Conservation (phyloP, 2,113 vertebrate species). For the Spilogale gracilis region DNA sequence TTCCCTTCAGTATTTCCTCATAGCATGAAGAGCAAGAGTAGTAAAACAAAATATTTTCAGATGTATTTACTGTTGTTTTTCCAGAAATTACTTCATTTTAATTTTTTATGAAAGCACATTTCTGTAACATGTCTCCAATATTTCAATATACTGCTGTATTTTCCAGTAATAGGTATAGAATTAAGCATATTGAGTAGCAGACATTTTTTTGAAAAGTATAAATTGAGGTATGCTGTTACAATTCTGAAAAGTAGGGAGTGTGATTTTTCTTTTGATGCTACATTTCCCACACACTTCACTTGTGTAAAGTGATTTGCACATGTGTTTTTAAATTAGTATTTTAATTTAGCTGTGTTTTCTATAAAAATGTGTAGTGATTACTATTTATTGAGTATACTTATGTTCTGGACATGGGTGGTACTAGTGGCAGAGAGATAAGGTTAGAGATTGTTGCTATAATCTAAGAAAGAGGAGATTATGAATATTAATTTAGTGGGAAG, state of each 20-base stretch:
- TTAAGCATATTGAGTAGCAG: neutral
- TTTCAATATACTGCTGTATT: conserved; percentile 23
- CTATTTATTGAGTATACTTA: conserved; percentile 38
- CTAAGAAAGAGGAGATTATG: neutral
- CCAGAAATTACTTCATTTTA: conserved; percentile 23
- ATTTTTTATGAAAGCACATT: conserved; percentile 26
- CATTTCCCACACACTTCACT: conserved; percentile 18
- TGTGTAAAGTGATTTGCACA: conserved; percentile 18
- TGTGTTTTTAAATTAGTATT: conserved; percentile 11
- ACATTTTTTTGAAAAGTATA: conserved; percentile 47
- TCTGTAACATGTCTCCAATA: neutral
- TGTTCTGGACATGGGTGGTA: neutral
- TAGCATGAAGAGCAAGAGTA: conserved; percentile 22
- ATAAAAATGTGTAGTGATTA: neutral
- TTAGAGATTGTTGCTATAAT: conserved; percentile 3
- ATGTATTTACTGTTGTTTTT: conserved; percentile 50
- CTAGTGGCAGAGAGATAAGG: neutral
- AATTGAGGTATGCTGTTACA: neutral
- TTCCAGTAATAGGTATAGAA: neutral
- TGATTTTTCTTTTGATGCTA: neutral
- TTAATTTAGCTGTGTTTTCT: conserved; percentile 50
- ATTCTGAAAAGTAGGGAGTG: conserved; percentile 38
- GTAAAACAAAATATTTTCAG: conserved; percentile 53
- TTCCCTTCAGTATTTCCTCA: conserved; percentile 44
- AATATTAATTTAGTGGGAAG: neutral